phyloP scores from a whole-genome alignment of 1,140 invertebrate species.

The Hylyphantes graminicola region DNA sequence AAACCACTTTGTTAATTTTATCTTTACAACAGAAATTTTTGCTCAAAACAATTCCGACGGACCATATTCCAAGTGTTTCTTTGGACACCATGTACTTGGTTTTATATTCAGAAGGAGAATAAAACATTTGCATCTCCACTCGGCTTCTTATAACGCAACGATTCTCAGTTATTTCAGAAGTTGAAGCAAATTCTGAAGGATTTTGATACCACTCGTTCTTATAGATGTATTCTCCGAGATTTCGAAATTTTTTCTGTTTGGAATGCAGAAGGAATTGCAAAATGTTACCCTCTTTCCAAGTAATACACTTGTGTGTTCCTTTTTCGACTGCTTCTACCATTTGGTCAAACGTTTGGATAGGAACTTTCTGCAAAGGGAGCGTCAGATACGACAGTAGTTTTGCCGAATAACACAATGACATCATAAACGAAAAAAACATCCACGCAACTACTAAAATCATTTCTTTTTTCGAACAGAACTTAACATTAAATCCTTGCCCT shows the following conservation, averaged over 20 bases:
- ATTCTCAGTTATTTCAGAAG: neutral
- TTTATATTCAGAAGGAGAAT: neutral
- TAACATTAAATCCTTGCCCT: neutral
- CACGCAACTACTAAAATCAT: neutral
- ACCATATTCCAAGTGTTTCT: neutral
- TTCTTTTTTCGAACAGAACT: neutral
- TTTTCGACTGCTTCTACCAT: neutral
- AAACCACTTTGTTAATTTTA: neutral
- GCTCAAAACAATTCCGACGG: neutral
- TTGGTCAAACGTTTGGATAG: neutral
- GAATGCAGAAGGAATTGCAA: neutral
- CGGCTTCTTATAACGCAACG: neutral
- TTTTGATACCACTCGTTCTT: neutral
- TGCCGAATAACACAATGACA: conserved; percentile 19
- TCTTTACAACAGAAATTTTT: conserved; percentile 6
- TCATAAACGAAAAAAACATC: conserved; percentile 1
- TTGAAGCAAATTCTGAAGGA: neutral
- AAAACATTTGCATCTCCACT: neutral
- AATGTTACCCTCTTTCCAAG: neutral
- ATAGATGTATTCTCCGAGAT: neutral
- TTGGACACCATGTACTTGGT: neutral
- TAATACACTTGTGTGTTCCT: conserved; percentile 6
- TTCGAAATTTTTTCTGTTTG: neutral
- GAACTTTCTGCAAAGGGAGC: neutral
- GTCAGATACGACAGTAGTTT: neutral